A percentile compares a stretch with the other conserved stretches of the same genome.
phyloP scores from a whole-genome alignment of 37 sponge, comb jelly and placozoan genomes.

The Bolinopsis microptera region DNA sequence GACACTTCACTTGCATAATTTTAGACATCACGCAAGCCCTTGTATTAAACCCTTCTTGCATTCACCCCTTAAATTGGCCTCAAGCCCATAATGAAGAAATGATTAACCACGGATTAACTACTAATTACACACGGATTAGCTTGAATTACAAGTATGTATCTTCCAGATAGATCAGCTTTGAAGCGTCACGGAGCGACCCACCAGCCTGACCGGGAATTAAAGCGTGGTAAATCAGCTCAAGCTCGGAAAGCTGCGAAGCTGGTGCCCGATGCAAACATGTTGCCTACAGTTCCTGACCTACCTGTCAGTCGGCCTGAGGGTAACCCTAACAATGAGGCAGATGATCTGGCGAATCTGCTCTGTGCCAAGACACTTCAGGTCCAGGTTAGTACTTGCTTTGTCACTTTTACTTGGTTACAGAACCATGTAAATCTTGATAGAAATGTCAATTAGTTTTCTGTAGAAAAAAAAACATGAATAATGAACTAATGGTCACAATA shows the following conservation, averaged over 20 bases:
- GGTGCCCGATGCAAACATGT: not conserved
- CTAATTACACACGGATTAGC: too few species aligned
- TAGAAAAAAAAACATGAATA: too few species aligned
- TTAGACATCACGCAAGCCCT: too few species aligned
- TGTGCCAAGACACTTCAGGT: slow-evolving; percentile 22
- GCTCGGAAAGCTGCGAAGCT: not conserved
- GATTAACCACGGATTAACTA: too few species aligned
- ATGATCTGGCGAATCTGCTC: not conserved
- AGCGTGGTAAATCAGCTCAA: not conserved
- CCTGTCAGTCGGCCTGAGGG: not conserved
- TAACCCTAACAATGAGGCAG: not conserved
- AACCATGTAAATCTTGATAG: too few species aligned
- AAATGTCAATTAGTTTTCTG: too few species aligned
- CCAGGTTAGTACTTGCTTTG: not conserved
- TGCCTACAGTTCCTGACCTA: not conserved
- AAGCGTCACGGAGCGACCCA: slow-evolving; percentile 41
- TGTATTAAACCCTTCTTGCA: too few species aligned
- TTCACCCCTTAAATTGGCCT: too few species aligned
- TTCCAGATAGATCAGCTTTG: slow-evolving; percentile 21
- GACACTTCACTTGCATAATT: too few species aligned
- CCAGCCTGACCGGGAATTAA: not conserved
- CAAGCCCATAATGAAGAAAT: too few species aligned
- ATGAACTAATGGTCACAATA: too few species aligned
- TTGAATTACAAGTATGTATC: too few species aligned
- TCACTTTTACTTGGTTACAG: not conserved